A percentile compares a stretch with the other conserved stretches of the same genome.
These are phyloP conservation scores for Physeter macrocephalus DNA, from an alignment of 2,113 vertebrate species.

Conservation along the genomic window DNA sequence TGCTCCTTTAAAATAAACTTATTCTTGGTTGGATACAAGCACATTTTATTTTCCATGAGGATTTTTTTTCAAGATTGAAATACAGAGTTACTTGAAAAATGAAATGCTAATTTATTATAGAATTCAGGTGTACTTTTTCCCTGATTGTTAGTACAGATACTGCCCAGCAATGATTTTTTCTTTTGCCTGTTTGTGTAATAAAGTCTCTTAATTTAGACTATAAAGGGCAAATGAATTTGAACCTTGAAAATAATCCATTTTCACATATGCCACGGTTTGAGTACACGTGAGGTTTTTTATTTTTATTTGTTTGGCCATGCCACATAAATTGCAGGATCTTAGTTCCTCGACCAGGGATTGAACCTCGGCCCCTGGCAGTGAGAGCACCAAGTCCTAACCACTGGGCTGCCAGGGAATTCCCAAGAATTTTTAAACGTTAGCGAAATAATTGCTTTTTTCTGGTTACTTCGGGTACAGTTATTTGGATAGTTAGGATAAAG, in stretches of 20 bases:
- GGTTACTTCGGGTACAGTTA: background rate
- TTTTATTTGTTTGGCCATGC: too few relatives aligned
- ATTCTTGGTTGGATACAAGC: background rate
- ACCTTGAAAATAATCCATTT: background rate
- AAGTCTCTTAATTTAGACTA: background rate
- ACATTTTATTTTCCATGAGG: background rate
- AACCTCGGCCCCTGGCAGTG: too few relatives aligned
- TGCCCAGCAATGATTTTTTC: background rate
- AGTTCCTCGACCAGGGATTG: too few relatives aligned
- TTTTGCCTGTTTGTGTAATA: background rate
- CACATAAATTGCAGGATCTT: too few relatives aligned
- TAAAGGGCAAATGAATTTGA: background rate
- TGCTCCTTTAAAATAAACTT: background rate
- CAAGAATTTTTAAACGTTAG: background rate
- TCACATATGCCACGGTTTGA: background rate
- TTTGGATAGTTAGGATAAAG: slow-evolving; percentile 15
- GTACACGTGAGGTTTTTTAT: background rate
- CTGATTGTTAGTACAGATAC: background rate
- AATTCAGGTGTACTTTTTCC: background rate
- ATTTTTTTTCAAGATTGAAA: background rate
- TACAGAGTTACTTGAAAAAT: background rate
- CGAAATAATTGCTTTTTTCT: background rate
- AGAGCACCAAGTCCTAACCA: too few relatives aligned
- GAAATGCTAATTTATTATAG: background rate
- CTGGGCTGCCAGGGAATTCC: too few relatives aligned